phyloP scores from a whole-genome alignment of 1,140 invertebrate genomes.

The Zaprionus vittiger region DNA sequence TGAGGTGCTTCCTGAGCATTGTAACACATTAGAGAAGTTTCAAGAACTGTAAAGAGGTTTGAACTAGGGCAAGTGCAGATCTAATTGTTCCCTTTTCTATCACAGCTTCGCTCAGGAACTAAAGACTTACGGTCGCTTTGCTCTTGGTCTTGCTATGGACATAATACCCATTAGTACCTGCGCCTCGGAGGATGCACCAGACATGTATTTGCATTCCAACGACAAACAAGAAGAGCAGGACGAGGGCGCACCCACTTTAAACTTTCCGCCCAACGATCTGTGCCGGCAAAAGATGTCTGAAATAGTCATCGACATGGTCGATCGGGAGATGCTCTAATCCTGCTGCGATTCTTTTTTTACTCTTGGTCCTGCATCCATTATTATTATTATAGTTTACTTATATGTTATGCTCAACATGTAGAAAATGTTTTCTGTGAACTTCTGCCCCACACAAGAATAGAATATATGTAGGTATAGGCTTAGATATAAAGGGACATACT shows the following conservation, averaged over 20 bases:
- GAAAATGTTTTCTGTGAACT: conserved; percentile 31
- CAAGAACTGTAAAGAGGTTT: conserved; percentile 85
- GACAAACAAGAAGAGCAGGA: conserved; percentile 53
- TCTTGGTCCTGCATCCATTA: neutral
- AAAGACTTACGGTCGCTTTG: conserved; percentile 87
- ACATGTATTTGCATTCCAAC: conserved; percentile 86
- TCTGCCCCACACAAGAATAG: conserved; percentile 1
- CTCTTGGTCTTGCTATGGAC: conserved; percentile 88
- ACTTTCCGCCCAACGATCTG: conserved; percentile 85
- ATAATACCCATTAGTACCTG: conserved; percentile 90
- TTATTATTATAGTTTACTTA: conserved; percentile 26
- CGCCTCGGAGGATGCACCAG: conserved; percentile 89
- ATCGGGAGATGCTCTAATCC: conserved; percentile 84
- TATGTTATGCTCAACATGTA: conserved; percentile 52
- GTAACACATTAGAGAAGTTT: conserved; percentile 84
- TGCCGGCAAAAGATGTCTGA: conserved; percentile 87
- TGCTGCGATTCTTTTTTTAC: conserved; percentile 24
- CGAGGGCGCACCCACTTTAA: conserved; percentile 73
- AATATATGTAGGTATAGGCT: conserved; percentile 26
- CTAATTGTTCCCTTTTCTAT: neutral
- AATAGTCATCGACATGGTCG: conserved; percentile 87
- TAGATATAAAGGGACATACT: conserved; percentile 35
- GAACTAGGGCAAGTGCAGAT: neutral
- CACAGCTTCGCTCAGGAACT: conserved; percentile 87
- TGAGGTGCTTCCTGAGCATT: conserved; percentile 80